A percentile compares a stretch with the other conserved stretches of the same genome.
These are phyloP conservation scores for Characodon lateralis DNA, from an alignment of 2,797 vertebrate species.

Conservation along the genomic window DNA sequence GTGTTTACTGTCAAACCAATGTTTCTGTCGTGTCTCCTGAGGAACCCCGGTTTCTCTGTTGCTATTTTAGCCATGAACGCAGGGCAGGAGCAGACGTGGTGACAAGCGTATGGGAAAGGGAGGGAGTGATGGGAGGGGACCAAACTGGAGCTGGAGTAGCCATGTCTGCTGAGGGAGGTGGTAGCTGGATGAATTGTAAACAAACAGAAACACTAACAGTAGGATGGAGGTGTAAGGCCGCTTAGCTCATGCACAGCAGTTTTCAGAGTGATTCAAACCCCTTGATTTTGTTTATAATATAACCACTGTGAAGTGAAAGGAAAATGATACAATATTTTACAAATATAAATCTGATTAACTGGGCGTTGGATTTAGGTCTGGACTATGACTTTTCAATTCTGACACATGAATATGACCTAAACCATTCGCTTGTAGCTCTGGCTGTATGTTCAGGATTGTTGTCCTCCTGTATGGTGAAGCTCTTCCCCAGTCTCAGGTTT, in stretches of 20 bases:
- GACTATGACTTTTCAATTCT: too few relatives aligned
- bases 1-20: constrained; percentile 58
- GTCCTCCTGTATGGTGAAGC: too few relatives aligned
- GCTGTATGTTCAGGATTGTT: too few relatives aligned
- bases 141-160: constrained; percentile 63
- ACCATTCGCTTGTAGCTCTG: too few relatives aligned
- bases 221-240: constrained; percentile 15
- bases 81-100: constrained; percentile 44
- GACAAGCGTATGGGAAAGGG: constrained; percentile 19
- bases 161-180: constrained; percentile 51
- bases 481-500: too few relatives aligned
- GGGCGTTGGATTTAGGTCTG: background rate
- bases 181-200: constrained; percentile 58
- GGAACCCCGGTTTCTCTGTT: constrained; percentile 57
- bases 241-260: too few relatives aligned
- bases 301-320: background rate
- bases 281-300: background rate
- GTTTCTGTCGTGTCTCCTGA: constrained; percentile 54
- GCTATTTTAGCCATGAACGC: constrained; percentile 69
- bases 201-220: constrained; percentile 55
- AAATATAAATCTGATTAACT: background rate
- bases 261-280: background rate
- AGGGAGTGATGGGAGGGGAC: constrained; percentile 35
- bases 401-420: background rate
- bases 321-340: background rate